A percentile compares a stretch with the other conserved stretches of the same genome.
Evolutionary conservation across 2,797 vertebrate species (phyloP).

Genomic region (Enteromius fasciolatus): DNA sequence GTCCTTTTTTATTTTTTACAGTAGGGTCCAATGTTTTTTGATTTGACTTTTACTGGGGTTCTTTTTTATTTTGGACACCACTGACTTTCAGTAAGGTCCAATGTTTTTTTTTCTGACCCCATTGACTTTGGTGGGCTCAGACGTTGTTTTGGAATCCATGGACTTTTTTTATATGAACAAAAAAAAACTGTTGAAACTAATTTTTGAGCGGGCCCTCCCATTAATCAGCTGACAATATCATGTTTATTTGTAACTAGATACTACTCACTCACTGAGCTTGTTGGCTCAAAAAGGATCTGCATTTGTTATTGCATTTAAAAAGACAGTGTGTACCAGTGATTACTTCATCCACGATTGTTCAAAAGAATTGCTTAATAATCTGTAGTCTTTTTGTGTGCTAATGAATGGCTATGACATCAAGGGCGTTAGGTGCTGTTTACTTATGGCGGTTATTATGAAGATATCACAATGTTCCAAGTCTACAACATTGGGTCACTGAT

Average conservation of each 20-base stretch:
- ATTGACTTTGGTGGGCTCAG: too few relatives aligned
- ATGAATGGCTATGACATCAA: constrained; percentile 37
- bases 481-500: constrained; percentile 30
- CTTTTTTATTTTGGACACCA: too few relatives aligned
- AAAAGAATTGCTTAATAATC: constrained; percentile 16
- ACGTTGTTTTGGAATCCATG: too few relatives aligned
- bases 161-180: not conserved
- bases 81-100: too few relatives aligned
- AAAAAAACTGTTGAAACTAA: not conserved
- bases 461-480: constrained; percentile 34
- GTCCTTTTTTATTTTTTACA: too few relatives aligned
- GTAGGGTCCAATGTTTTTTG: too few relatives aligned
- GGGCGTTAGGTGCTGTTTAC: constrained; percentile 19
- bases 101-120: too few relatives aligned
- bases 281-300: not conserved
- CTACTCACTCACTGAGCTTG: not conserved
- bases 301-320: constrained; percentile 7
- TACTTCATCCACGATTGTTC: not conserved
- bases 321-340: not conserved
- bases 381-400: constrained; percentile 12
- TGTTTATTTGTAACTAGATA: not conserved
- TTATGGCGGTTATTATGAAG: not conserved
- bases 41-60: too few relatives aligned
- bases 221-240: not conserved
- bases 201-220: not conserved